phyloP scores from a whole-genome alignment of 2,113 vertebrate species.

The Otocyon megalotis region DNA sequence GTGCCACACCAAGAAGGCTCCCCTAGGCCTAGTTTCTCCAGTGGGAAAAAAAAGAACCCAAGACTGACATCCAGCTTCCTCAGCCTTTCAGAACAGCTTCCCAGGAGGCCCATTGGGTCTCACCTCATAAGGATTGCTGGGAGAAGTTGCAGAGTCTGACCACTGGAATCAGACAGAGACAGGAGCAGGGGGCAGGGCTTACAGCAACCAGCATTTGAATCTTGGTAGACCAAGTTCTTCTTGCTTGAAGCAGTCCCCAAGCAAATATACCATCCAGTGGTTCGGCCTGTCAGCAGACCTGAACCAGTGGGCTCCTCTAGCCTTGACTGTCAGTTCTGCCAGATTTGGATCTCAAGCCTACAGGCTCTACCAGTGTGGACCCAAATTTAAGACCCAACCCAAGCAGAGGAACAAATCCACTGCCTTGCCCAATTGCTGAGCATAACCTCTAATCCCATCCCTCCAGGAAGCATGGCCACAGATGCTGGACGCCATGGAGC shows the following conservation, averaged over 20 bases:
- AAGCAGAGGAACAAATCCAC: not conserved
- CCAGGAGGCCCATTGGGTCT: not conserved
- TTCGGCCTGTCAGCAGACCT: not conserved
- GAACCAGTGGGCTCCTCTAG: not conserved
- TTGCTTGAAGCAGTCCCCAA: not conserved
- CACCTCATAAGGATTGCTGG: rapidly evolving
- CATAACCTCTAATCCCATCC: not conserved
- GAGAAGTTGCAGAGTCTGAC: not conserved
- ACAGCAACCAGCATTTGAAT: not conserved
- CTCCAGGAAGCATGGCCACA: not conserved
- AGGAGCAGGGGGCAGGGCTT: not conserved
- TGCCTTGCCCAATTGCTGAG: not conserved
- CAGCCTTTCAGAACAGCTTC: not conserved
- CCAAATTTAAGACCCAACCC: not conserved
- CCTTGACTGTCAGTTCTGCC: not conserved
- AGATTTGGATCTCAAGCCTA: not conserved
- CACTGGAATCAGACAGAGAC: not conserved
- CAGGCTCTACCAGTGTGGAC: not conserved
- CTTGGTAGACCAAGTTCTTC: not conserved
- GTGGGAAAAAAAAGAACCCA: not conserved
- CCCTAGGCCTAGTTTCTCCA: too few relatives aligned
- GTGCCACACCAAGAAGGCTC: too few relatives aligned
- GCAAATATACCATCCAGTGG: not conserved
- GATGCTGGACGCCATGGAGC: not conserved
- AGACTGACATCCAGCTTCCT: not conserved